A percentile compares a stretch with the other conserved stretches of the same genome.
Conservation (phyloP, 1,140 invertebrate species). For the Euschistus heros region DNA sequence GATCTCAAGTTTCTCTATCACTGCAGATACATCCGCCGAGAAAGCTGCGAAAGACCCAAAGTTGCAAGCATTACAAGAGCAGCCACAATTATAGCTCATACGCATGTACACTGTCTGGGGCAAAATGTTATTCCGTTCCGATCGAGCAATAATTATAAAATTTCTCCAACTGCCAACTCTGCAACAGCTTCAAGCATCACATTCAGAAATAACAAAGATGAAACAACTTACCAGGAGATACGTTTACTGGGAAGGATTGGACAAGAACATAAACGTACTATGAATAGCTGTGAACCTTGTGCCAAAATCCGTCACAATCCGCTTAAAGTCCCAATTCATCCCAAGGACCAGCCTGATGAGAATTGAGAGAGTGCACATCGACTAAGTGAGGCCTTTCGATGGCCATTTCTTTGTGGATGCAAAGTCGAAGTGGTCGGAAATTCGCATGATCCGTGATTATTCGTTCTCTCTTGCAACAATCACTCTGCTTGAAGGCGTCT, state of each 20-base stretch:
- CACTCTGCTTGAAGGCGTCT: background rate
- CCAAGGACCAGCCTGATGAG: background rate
- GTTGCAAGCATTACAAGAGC: constrained; percentile 9
- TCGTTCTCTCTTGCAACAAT: background rate
- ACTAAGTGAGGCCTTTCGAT: no score
- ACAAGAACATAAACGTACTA: no score
- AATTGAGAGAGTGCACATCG: no score
- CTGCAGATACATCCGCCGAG: background rate
- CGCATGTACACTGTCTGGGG: background rate
- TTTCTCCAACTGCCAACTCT: background rate
- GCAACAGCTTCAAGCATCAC: background rate
- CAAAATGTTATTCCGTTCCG: background rate
- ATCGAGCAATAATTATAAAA: background rate
- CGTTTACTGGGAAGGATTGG: background rate
- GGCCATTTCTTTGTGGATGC: no score
- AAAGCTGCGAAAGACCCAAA: constrained; percentile 1
- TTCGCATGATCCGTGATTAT: background rate
- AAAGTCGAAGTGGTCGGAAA: no score
- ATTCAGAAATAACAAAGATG: background rate
- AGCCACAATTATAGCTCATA: background rate
- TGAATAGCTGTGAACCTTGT: no score
- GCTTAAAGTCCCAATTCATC: background rate
- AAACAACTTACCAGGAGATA: background rate
- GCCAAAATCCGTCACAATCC: no score
- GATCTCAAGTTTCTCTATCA: background rate